Evolutionary conservation across 2,797 vertebrate species (phyloP).

Genomic region (Percopsis omiscomaycus): DNA sequence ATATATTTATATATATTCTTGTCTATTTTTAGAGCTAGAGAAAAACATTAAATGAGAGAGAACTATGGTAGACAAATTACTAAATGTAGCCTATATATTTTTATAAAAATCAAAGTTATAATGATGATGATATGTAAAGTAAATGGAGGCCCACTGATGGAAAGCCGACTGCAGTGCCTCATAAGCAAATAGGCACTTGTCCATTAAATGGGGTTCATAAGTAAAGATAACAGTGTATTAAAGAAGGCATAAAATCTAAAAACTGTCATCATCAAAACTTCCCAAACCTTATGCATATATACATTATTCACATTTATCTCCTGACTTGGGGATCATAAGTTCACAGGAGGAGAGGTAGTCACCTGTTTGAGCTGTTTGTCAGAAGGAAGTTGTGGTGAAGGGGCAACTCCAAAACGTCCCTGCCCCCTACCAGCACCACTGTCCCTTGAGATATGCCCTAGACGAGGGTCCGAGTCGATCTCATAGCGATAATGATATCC

Average conservation of each 20-base stretch:
- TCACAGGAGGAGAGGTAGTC: constrained; percentile 28
- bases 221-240: constrained; percentile 15
- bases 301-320: constrained; percentile 4
- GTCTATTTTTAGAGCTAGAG: too few species aligned
- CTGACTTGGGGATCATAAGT: constrained; percentile 27
- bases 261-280: constrained; percentile 1
- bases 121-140: constrained; percentile 4
- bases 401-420: constrained; percentile 25
- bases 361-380: constrained; percentile 55
- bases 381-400: constrained; percentile 55
- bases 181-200: constrained; percentile 56
- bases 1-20: too few species aligned
- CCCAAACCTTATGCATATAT: constrained; percentile 13
- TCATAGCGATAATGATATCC: constrained; percentile 81
- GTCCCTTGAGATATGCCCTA: constrained; percentile 55
- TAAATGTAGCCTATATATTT: not conserved
- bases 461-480: constrained; percentile 78
- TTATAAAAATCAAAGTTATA: constrained; percentile 11
- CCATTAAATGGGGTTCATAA: constrained; percentile 8
- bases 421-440: constrained; percentile 24
- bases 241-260: not conserved
- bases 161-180: constrained; percentile 32
- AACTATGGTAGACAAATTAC: not conserved
- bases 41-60: too few species aligned
- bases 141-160: not conserved